Evolutionary conservation across 2,797 vertebrate genomes (phyloP), one percentile per base, ranked within the genome.

Genomic region (Gadopsis bispinosus): DNA sequence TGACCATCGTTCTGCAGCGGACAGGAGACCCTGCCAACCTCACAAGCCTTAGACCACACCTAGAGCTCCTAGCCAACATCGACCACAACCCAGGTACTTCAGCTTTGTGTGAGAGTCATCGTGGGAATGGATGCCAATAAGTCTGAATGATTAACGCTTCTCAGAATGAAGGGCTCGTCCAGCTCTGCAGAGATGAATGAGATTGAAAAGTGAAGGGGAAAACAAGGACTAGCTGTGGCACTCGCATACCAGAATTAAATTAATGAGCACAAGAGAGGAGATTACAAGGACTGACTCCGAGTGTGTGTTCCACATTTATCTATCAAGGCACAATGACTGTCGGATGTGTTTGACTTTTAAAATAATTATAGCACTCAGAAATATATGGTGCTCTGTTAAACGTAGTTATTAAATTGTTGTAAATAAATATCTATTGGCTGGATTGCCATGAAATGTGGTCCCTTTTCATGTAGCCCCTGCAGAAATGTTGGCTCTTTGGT

Each of bases 1-100:
- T 99, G 94, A 98, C 97, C 1, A 98, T 99, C 80, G 97, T 99
- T 84, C 94, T 99, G 89, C 97, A 99, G 92, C 96, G 97, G 90
- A 99, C 97, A 0, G 97, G 97, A 43, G 98, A 99, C 88, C 97
- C 98, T 29, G 97, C 97, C 80, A 98, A 99, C 88, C 94, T 99
- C 92, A 97, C 97, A 83, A 96, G 96, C 92, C 96, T 99, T 73
- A 95, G 97, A 89, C 94, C 95, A 77, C 97, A 97, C 85, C 94
- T 99, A 56, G 97, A 99, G 84, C 96, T 97, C n/a, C 95, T 99
- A 47, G 97, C 97, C 89, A 96, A 96, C 91, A 97, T 99, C 80
- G 98, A 99, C 91, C 97, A 98, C 93, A 99, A 98, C 88, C 96
- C 97, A 93, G 98, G 98, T 98, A 79, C 41, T 6, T 61, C 20